phyloP scores from a whole-genome alignment of 2,113 vertebrate genomes.

The Rhabdomys dilectus region DNA sequence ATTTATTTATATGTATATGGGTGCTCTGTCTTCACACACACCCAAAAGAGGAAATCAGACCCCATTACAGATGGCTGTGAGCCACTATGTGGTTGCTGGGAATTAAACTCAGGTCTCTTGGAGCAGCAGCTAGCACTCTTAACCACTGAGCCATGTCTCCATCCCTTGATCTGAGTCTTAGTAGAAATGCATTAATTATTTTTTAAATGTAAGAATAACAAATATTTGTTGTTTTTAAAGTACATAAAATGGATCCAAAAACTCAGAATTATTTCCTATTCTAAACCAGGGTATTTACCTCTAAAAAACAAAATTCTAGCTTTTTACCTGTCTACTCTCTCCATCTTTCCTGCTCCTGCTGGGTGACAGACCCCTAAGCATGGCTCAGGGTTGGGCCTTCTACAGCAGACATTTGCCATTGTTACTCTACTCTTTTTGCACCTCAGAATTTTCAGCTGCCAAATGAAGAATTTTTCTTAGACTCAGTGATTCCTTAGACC shows the following conservation, averaged over 20 bases:
- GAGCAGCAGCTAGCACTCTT: too few relatives aligned
- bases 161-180: background rate
- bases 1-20: too few relatives aligned
- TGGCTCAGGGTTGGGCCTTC: background rate
- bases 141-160: too few relatives aligned
- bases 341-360: background rate
- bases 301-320: background rate
- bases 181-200: background rate
- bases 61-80: too few relatives aligned
- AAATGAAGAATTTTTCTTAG: background rate
- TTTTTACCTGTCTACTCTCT: background rate
- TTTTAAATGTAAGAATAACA: constrained; percentile 26
- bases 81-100: too few relatives aligned
- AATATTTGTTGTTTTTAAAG: constrained; percentile 29
- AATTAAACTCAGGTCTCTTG: too few relatives aligned
- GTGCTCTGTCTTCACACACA: too few relatives aligned
- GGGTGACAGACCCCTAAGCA: background rate
- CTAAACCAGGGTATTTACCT: background rate
- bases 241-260: background rate
- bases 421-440: background rate
- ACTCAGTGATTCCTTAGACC: background rate
- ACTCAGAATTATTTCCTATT: background rate
- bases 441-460: background rate
- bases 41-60: too few relatives aligned
- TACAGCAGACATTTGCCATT: background rate